phyloP scores from a whole-genome alignment of 2,797 vertebrate genomes.

The Chaunax sp. region DNA sequence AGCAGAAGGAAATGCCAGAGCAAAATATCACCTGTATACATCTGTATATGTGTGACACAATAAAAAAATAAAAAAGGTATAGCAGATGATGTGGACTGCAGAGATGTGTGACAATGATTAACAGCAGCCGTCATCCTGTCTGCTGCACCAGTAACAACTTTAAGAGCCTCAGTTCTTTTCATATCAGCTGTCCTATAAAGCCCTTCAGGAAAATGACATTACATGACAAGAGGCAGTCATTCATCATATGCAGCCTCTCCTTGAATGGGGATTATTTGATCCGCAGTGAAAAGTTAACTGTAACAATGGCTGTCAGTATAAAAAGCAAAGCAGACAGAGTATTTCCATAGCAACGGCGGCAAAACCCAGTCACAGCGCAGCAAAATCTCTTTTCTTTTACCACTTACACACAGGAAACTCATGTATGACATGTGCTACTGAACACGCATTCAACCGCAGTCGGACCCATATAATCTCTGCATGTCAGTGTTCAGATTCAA shows the following conservation, averaged over 20 bases:
- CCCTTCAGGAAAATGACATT: slow-evolving; percentile 40
- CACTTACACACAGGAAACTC: slow-evolving; percentile 29
- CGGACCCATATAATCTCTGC: slow-evolving; percentile 43
- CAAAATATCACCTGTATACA: slow-evolving; percentile 7
- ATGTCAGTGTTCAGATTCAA: slow-evolving; percentile 41
- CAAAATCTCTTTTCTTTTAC: slow-evolving; percentile 36
- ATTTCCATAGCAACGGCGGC: slow-evolving; percentile 48
- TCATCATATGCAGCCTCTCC: slow-evolving; percentile 28
- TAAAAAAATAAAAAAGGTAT: neutral
- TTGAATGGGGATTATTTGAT: slow-evolving; percentile 49
- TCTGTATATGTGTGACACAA: neutral
- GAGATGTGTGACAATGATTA: slow-evolving; percentile 7
- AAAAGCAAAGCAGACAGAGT: slow-evolving; percentile 33
- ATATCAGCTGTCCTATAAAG: slow-evolving; percentile 26
- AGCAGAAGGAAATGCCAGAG: slow-evolving; percentile 6
- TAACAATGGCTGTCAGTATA: slow-evolving; percentile 40
- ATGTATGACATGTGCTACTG: slow-evolving; percentile 49
- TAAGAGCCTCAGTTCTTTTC: slow-evolving; percentile 28
- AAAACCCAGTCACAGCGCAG: slow-evolving; percentile 40
- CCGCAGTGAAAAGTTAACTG: slow-evolving; percentile 33
- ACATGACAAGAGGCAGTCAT: slow-evolving; percentile 44
- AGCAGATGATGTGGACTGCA: neutral
- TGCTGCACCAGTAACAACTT: neutral
- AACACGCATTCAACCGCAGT: slow-evolving; percentile 38
- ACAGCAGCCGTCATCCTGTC: slow-evolving; percentile 4